A percentile compares a stretch with the other conserved stretches of the same genome.
Evolutionary conservation across 2,797 vertebrate genomes (phyloP).

Genomic region (Chloroceryle amazona): DNA sequence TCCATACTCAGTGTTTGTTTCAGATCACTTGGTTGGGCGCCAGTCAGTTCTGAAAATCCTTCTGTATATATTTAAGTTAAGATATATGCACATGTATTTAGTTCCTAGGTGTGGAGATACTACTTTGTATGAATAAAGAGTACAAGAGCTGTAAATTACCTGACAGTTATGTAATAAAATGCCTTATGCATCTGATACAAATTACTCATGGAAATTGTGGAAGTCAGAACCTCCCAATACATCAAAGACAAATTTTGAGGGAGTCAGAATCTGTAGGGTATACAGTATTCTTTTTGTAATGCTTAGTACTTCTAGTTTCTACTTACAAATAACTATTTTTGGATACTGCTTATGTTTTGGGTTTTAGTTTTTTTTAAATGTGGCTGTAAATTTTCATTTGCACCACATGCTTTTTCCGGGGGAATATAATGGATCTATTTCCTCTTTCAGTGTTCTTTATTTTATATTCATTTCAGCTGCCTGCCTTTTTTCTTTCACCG

Average conservation of each 20-base stretch:
- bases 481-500: not conserved
- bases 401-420: not conserved
- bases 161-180: not conserved
- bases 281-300: not conserved
- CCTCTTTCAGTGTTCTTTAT: not conserved
- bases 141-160: not conserved
- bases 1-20: not conserved
- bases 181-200: not conserved
- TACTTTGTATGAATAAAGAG: not conserved
- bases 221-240: not conserved
- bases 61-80: not conserved
- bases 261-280: not conserved
- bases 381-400: constrained; percentile 20
- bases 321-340: not conserved
- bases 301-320: not conserved
- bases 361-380: not conserved
- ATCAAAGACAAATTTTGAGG: not conserved
- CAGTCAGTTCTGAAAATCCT: not conserved
- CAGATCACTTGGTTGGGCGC: not conserved
- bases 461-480: constrained; percentile 13
- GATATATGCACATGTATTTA: not conserved
- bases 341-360: not conserved
- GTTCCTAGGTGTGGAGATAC: not conserved
- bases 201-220: not conserved
- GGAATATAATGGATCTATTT: not conserved